These are phyloP conservation scores for Pogonognathellus flavescens DNA, from an alignment of 1,140 invertebrate genomes.

Conservation along the genomic window DNA sequence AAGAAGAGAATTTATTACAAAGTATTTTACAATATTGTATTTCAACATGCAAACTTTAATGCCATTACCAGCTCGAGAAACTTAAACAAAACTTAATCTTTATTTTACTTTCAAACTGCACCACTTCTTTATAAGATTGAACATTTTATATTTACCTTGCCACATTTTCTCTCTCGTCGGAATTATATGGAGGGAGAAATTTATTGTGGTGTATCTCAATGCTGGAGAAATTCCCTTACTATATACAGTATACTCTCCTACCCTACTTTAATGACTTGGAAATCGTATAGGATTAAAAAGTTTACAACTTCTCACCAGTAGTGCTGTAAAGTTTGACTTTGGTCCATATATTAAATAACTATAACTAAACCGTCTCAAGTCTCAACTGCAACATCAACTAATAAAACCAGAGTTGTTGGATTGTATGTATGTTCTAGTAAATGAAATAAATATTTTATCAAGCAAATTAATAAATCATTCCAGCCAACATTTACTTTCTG, in stretches of 20 bases:
- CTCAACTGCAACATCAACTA: neutral
- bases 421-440: neutral
- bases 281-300: slow-evolving; percentile 21
- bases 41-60: slow-evolving; percentile 34
- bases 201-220: neutral
- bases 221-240: neutral
- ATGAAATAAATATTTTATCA: neutral
- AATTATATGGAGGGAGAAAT: neutral
- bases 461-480: neutral
- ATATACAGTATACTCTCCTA: neutral
- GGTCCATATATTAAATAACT: neutral
- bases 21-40: slow-evolving; percentile 29
- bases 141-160: slow-evolving; percentile 21
- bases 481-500: too few relatives aligned
- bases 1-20: neutral
- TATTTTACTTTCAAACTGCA: slow-evolving; percentile 30
- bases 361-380: neutral
- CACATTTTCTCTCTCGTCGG: neutral
- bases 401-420: neutral
- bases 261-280: slow-evolving; percentile 3
- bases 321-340: slow-evolving; percentile 18
- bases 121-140: slow-evolving; percentile 3
- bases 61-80: neutral
- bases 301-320: slow-evolving; percentile 16
- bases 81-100: slow-evolving; percentile 20